Evolutionary conservation across 1,140 invertebrate species (phyloP), one percentile per base, ranked within the genome.

Genomic region (Nephila pilipes): DNA sequence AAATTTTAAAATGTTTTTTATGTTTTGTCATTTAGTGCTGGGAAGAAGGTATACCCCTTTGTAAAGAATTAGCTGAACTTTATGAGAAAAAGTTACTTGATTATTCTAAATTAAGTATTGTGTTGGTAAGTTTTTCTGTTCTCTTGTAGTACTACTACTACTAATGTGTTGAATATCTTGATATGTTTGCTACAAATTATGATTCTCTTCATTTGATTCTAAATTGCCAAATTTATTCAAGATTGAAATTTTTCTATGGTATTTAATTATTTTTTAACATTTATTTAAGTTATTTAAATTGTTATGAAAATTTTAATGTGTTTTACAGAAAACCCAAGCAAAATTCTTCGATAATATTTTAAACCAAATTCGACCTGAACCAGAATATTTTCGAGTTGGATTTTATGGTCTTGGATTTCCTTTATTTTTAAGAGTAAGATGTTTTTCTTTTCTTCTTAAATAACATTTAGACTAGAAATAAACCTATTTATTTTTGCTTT

Each of bases 311-410:
- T 83, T 54, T 54, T 54, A 46, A 54, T 83, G 20, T 55, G 20
- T 63, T 81, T 89, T 85, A 32, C 94, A 96, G 95, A 95, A 97
- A 94, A 97, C 97, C 85, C 97, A 99, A 95, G 98, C 98, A 0
- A 97, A 97, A 92, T 99, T 99, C 95, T 97, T 98, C 94, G 98
- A 99, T 95, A 98, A 99, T 93, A 99, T 99, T 94, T 95, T 99
- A 92, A 97, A 97, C 1, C 97, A 98, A 95, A 95, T 98, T 16
- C 96, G 98, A 94, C 98, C 98, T 0, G 98, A 99, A 95, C 98
- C 98, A 12, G 98, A 99, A 95, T 99, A 99, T 95, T 99, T 99
- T 95, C 96, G 99, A 29, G 99, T 99, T 80, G 98, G 98, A 36
- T 99, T 99, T 95, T 99, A 99, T 95, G 99, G 99, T 25, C 96